A percentile compares a stretch with the other conserved stretches of the same genome.
Conservation (phyloP, 2,113 vertebrate species). For the Rana temporaria region DNA sequence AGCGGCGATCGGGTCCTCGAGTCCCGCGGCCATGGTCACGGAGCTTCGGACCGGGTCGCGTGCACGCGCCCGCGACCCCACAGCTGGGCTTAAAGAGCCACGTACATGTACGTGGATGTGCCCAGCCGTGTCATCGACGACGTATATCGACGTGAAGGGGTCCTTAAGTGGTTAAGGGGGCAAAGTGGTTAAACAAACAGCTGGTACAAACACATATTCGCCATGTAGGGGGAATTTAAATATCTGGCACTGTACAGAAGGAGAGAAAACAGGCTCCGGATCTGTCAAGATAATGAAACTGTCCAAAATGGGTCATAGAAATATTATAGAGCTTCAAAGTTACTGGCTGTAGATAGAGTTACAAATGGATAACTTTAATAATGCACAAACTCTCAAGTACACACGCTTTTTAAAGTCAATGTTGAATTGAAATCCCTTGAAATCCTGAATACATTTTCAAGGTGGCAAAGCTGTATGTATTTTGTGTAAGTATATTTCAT, state of each 20-base stretch:
- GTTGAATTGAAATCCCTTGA: slow-evolving; percentile 14
- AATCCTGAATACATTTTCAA: neutral
- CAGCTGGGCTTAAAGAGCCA: too few species aligned
- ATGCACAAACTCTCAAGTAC: neutral
- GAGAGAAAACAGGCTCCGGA: neutral
- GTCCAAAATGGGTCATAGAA: slow-evolving; percentile 22
- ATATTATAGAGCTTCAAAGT: neutral
- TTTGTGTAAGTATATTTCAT: neutral
- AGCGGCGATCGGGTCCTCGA: too few species aligned
- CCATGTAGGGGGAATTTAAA: neutral
- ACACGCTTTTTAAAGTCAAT: neutral
- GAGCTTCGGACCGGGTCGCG: too few species aligned
- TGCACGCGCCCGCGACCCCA: too few species aligned
- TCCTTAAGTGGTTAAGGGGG: too few species aligned
- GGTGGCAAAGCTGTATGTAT: too few species aligned
- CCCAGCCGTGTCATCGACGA: too few species aligned
- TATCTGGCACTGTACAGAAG: neutral
- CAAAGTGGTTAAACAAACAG: neutral
- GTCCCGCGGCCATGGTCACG: too few species aligned
- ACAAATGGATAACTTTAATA: neutral
- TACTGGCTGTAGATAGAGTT: neutral
- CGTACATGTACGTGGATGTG: too few species aligned
- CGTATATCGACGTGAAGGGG: too few species aligned
- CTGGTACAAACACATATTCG: neutral
- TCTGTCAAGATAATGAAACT: slow-evolving; percentile 20